A percentile compares a stretch with the other conserved stretches of the same genome.
phyloP scores from a whole-genome alignment of 1,140 invertebrate species.

The Metaphire vulgaris region DNA sequence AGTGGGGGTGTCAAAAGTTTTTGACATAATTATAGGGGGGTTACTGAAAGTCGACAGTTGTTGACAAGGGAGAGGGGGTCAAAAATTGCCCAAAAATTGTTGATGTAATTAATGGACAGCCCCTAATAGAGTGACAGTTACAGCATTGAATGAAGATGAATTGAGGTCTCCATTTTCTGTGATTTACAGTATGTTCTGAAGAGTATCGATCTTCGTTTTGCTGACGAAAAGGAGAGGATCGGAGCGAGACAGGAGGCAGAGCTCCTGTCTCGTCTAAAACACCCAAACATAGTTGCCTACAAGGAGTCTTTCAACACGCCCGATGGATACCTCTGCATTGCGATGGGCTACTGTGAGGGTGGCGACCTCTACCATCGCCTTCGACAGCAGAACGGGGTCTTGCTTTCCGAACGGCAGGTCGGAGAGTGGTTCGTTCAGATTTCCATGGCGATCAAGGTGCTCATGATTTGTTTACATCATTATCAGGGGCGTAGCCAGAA shows the following conservation, averaged over 20 bases:
- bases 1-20: too few species aligned
- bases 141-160: too few species aligned
- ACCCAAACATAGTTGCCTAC: slow-evolving; percentile 57
- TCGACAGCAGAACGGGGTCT: slow-evolving; percentile 51
- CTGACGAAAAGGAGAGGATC: slow-evolving; percentile 50
- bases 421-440: slow-evolving; percentile 59
- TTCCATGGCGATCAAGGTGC: slow-evolving; percentile 56
- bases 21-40: too few species aligned
- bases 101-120: too few species aligned
- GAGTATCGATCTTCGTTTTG: slow-evolving; percentile 52
- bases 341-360: slow-evolving; percentile 57
- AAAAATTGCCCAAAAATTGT: too few species aligned
- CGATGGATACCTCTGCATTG: slow-evolving; percentile 54
- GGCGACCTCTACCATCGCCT: slow-evolving; percentile 55
- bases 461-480: too few species aligned
- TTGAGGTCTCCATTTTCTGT: too few species aligned
- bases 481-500: too few species aligned
- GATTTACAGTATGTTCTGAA: slow-evolving; percentile 56
- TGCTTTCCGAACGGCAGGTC: slow-evolving; percentile 53
- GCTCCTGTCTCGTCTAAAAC: slow-evolving; percentile 54
- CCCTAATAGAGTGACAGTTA: too few species aligned
- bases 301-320: slow-evolving; percentile 54
- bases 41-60: too few species aligned
- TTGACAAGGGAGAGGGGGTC: too few species aligned
- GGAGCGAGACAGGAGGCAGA: slow-evolving; percentile 54